Conservation (phyloP, 2,113 vertebrate species). For the Ctenomys sociabilis region DNA sequence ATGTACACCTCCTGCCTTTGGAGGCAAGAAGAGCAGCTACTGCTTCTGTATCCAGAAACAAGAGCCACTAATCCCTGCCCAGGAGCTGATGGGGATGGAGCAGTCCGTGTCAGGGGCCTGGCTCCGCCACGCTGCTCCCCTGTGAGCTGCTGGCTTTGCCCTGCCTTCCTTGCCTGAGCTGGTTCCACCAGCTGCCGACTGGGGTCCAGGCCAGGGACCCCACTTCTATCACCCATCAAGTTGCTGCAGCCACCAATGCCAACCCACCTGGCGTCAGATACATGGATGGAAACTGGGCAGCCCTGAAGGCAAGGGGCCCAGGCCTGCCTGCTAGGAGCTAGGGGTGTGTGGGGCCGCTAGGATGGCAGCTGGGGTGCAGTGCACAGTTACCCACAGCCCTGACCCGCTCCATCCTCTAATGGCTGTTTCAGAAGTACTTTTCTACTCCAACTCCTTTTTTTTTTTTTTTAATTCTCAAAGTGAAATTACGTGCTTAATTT, state of each 20-base stretch:
- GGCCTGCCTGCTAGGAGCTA: too few species aligned
- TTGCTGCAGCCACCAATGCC: neutral
- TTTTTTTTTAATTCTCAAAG: constrained; percentile 69
- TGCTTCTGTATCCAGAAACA: too few species aligned
- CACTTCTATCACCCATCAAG: fast-evolving
- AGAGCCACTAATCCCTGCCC: neutral
- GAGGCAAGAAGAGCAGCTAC: neutral
- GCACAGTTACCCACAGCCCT: constrained; percentile 9
- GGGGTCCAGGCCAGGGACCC: fast-evolving
- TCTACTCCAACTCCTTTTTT: constrained; percentile 28
- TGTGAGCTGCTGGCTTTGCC: neutral
- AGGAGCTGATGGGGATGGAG: too few species aligned
- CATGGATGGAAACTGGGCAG: neutral
- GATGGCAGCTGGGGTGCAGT: neutral
- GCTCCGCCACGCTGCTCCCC: neutral
- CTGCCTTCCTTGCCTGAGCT: too few species aligned
- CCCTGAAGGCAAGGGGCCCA: too few species aligned
- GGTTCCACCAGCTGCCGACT: neutral
- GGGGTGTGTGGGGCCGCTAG: neutral
- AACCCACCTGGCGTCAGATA: neutral
- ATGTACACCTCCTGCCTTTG: neutral
- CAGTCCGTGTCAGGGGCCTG: fast-evolving
- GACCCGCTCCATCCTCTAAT: constrained; percentile 67
- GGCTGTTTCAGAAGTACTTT: constrained; percentile 77
- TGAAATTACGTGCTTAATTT: constrained; percentile 86